A percentile compares a stretch with the other conserved stretches of the same genome.
Conservation (phyloP, 1,140 invertebrate species). For the Danaus melanippus region DNA sequence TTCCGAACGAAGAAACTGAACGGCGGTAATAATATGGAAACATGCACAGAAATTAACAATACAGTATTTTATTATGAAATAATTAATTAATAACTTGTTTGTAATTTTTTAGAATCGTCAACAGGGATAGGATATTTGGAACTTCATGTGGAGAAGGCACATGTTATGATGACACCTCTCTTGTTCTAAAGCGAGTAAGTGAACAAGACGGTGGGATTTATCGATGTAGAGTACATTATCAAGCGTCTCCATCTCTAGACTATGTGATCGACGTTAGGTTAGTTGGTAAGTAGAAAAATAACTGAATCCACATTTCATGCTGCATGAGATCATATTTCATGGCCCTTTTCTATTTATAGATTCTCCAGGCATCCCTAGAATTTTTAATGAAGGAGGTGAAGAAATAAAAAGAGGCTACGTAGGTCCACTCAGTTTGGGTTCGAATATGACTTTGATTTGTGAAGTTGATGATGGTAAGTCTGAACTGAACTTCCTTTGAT, state of each 20-base stretch:
- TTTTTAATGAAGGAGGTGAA: slow-evolving; percentile 37
- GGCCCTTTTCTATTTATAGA: slow-evolving; percentile 23
- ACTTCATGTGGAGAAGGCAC: slow-evolving; percentile 32
- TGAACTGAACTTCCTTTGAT: neutral
- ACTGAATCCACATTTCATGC: neutral
- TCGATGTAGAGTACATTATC: slow-evolving; percentile 54
- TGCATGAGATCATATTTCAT: neutral
- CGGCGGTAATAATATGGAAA: slow-evolving; percentile 20
- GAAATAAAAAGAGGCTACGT: slow-evolving; percentile 40
- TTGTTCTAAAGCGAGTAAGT: slow-evolving; percentile 40
- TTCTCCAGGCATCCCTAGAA: slow-evolving; percentile 41
- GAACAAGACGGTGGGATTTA: slow-evolving; percentile 46
- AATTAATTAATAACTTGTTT: slow-evolving; percentile 2
- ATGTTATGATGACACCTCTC: slow-evolving; percentile 50
- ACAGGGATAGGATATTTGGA: slow-evolving; percentile 32
- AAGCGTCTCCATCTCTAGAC: slow-evolving; percentile 52
- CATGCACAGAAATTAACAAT: neutral
- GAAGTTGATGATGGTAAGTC: slow-evolving; percentile 45
- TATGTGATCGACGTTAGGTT: slow-evolving; percentile 50
- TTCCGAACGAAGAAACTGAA: slow-evolving; percentile 44
- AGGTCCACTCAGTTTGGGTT: slow-evolving; percentile 42
- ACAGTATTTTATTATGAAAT: neutral
- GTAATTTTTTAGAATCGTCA: slow-evolving; percentile 25
- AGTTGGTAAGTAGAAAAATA: slow-evolving; percentile 42
- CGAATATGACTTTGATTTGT: slow-evolving; percentile 43